Evolutionary conservation across 2,113 vertebrate genomes (phyloP).

Genomic region (Seriola aureovittata): DNA sequence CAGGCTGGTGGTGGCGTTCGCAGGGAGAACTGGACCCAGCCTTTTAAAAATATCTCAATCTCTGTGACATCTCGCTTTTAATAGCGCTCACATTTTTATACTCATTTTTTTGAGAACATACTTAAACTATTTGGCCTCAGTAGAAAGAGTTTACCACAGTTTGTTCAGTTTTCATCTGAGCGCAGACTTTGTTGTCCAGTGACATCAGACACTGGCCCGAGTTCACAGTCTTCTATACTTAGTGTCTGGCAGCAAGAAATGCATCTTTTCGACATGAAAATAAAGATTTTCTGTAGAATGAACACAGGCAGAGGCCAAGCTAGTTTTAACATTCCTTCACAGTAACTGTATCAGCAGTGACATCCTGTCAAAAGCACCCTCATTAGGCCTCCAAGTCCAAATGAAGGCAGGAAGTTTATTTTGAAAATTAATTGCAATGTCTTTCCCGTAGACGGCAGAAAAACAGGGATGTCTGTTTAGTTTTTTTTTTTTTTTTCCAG

Average conservation of each 20-base stretch:
- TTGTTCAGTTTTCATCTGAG: not conserved
- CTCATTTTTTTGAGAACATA: not conserved
- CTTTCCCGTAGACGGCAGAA: no score
- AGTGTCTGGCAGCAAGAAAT: not conserved
- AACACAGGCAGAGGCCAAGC: not conserved
- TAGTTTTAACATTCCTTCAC: not conserved
- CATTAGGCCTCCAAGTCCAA: no score
- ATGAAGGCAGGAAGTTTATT: no score
- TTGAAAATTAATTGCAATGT: no score
- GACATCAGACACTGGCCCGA: no score
- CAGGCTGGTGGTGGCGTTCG: slow-evolving; percentile 29
- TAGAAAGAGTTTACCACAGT: no score
- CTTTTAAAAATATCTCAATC: not conserved
- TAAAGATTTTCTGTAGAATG: not conserved
- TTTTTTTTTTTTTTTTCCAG: not conserved
- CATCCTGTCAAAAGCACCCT: not conserved
- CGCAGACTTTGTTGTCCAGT: not conserved
- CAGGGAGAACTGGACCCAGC: not conserved
- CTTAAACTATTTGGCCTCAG: not conserved
- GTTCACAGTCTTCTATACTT: not conserved
- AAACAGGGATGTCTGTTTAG: not conserved
- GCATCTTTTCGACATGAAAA: no score
- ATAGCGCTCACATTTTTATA: not conserved
- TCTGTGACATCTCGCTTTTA: not conserved
- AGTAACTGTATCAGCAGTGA: no score